Percentiles rank a stretch among this genome's conserved stretches.
These are phyloP conservation scores for Nomada ferruginata DNA, from an alignment of 2,888 invertebrate species.

Conservation along the genomic window DNA sequence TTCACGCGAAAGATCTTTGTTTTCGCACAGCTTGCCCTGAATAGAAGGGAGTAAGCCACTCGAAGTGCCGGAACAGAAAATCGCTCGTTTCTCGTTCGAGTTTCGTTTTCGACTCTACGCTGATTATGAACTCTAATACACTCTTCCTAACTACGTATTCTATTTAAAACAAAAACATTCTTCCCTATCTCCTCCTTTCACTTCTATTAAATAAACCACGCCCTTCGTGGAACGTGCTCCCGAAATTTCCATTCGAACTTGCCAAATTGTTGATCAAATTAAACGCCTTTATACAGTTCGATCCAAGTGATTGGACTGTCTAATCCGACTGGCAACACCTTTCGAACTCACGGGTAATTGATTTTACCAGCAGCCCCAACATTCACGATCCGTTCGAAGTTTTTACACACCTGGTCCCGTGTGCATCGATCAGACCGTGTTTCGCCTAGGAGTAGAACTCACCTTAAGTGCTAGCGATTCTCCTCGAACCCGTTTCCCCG, in stretches of 20 bases:
- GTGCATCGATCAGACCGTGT: conserved; percentile 62
- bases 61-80: conserved; percentile 33
- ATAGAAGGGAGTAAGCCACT: conserved; percentile 21
- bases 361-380: conserved; percentile 69
- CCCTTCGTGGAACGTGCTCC: too few species aligned
- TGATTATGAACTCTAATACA: conserved; percentile 13
- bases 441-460: conserved; percentile 42
- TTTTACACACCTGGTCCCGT: conserved; percentile 42
- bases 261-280: conserved; percentile 2
- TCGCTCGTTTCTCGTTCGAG: neutral
- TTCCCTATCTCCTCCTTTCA: neutral
- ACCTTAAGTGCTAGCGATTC: conserved; percentile 58
- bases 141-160: conserved; percentile 5
- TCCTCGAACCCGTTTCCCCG: conserved; percentile 29
- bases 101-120: neutral
- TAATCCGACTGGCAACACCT: conserved; percentile 36
- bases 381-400: conserved; percentile 64
- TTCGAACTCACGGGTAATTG: conserved; percentile 63
- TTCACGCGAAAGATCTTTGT: conserved; percentile 17
- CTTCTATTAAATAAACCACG: neutral
- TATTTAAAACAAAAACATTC: neutral
- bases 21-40: conserved; percentile 26
- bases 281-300: neutral
- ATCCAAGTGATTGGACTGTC: conserved; percentile 9
- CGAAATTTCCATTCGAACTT: neutral